Base-by-base conservation (phyloP, 2,888 invertebrate genomes). In the Carcina quercana region DNA sequence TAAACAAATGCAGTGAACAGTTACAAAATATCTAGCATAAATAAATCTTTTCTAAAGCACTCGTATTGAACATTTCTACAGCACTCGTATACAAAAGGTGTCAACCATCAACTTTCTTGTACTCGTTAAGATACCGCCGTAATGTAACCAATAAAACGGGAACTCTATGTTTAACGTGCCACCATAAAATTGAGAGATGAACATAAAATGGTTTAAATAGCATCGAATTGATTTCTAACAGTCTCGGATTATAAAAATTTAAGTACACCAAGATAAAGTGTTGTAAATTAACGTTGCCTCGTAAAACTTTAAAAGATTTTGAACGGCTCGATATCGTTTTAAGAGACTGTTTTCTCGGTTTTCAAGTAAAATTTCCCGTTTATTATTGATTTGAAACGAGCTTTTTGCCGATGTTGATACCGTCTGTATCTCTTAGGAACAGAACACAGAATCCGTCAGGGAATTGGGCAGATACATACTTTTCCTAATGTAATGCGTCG, bases 101-200 rank as follows among this genome's bases (percentile, higher is more conserved):
- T 53, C 50, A 53, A 52, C 42, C 42, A 43, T 46, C 47, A 35
- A 35, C 35, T 35, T 43, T 19, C 44, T 42, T 42, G 39, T 33
- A 42, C 36, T 49, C 47, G 25, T 58, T 55, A 47, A 58, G 54
- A 57, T 57, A 53, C 50, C 28, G 3, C 37, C 30, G 30, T 32
- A 22, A 13, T 27, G 15, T 28, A 21, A 26, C 42, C 37, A 40
- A n/a, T 20, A 3, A 34, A 14, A 26, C 15, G 35, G 34, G 45
- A 40, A 3, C 45, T 11, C 4, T 36, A 5, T 2, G 6, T 30
- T 7, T 10, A 1, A 15, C 20, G 1, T 21, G 8, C 8, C 8
- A n/a, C 4, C 25, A 8, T 30, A 3, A 8, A 1, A 15, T 17
- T 4, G 4, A 11, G 7, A 25, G 42, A 17, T 40, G 42, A 37